Evolutionary conservation across 2,797 vertebrate species (phyloP).

Genomic region (Phylloscopus collybita): DNA sequence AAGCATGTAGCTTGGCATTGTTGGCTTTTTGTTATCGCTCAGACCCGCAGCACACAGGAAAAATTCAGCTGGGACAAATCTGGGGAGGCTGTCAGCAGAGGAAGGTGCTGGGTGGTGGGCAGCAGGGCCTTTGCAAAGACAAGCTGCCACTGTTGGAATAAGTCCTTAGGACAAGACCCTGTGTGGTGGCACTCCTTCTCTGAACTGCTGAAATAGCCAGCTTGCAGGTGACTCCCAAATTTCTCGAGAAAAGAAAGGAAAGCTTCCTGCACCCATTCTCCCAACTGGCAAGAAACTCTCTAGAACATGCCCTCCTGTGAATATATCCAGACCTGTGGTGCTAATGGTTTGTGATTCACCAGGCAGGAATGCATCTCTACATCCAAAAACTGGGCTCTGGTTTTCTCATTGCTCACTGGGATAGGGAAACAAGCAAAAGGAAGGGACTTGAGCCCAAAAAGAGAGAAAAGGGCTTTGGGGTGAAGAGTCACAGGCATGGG

Average conservation of each 20-base stretch:
- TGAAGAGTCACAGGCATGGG: background rate
- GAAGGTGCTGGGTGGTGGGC: background rate
- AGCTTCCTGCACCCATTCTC: background rate
- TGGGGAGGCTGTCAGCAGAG: background rate
- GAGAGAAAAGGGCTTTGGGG: background rate
- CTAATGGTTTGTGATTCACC: constrained; percentile 11
- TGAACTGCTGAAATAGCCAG: background rate
- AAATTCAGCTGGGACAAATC: background rate
- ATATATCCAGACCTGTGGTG: background rate
- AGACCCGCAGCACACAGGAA: background rate
- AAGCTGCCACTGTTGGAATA: background rate
- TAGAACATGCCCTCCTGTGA: background rate
- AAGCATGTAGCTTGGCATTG: rapidly evolving
- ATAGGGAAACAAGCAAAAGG: background rate
- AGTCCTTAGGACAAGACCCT: background rate
- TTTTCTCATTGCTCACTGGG: background rate
- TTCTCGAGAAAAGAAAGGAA: background rate
- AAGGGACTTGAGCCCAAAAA: background rate
- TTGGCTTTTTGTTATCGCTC: background rate
- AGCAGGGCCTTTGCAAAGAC: background rate
- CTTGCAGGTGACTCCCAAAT: background rate
- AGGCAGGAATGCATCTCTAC: background rate
- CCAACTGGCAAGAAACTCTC: background rate
- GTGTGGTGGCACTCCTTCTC: background rate
- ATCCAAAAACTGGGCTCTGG: background rate